Conservation (phyloP, 2,888 invertebrate genomes). For the Alviniconcha strummeri region DNA sequence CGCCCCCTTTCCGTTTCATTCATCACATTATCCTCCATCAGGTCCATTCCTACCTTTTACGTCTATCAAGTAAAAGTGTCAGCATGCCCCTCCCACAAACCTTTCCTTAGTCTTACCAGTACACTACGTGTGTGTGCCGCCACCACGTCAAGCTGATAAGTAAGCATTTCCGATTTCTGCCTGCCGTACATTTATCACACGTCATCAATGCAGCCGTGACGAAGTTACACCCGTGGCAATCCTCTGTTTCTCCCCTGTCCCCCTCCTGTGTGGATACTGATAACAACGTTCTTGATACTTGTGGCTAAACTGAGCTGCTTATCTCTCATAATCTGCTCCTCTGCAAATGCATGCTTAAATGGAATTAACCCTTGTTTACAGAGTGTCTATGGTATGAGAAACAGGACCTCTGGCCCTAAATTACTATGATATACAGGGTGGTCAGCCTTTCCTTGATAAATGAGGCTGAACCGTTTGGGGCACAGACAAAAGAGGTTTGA, state of each 20-base stretch:
- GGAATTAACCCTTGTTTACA: slow-evolving; percentile 7
- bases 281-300: not conserved
- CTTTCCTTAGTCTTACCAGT: not conserved
- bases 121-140: no score
- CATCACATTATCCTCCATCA: not conserved
- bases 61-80: slow-evolving; percentile 2
- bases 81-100: slow-evolving; percentile 3
- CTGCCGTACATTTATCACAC: slow-evolving; percentile 9
- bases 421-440: not conserved
- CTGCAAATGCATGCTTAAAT: not conserved
- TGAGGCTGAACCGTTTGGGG: not conserved
- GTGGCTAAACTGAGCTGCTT: slow-evolving; percentile 3
- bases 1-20: not conserved
- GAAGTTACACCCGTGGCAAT: not conserved
- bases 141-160: not conserved
- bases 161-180: not conserved
- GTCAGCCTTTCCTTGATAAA: not conserved
- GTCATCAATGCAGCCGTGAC: not conserved
- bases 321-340: not conserved
- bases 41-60: no score
- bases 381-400: slow-evolving; percentile 8
- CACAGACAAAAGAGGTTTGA: not conserved
- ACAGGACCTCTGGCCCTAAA: not conserved
- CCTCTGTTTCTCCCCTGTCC: slow-evolving; percentile 15
- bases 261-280: not conserved